phyloP scores from a whole-genome alignment of 2,113 vertebrate species.

The Lepidothrix coronata region DNA sequence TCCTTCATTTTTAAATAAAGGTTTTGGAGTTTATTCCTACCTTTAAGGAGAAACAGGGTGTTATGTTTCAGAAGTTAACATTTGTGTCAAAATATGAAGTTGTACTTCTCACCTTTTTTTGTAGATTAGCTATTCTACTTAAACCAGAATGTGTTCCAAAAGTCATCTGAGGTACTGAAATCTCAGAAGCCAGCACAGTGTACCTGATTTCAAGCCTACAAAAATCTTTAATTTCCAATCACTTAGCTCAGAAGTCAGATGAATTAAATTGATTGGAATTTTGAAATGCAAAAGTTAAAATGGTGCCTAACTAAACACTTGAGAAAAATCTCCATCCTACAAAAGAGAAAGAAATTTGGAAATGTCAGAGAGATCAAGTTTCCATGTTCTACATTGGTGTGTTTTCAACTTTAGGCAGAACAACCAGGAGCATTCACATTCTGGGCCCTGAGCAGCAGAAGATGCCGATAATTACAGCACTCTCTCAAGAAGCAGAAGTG shows the following conservation, averaged over 20 bases:
- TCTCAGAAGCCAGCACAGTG: not conserved
- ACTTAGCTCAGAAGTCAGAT: not conserved
- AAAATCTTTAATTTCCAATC: not conserved
- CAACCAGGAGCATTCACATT: not conserved
- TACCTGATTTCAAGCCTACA: not conserved
- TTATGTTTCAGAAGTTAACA: not conserved
- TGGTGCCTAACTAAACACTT: not conserved
- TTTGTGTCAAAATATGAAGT: not conserved
- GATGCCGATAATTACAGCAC: not conserved
- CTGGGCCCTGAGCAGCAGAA: not conserved
- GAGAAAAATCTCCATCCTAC: not conserved
- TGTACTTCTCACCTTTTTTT: not conserved
- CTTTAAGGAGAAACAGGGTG: not conserved
- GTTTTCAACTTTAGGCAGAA: not conserved
- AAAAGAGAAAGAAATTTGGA: not conserved
- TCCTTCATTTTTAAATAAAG: not conserved
- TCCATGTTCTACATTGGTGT: rapidly evolving
- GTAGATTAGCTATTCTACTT: not conserved
- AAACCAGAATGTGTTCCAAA: not conserved
- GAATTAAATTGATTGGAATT: not conserved
- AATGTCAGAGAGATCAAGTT: not conserved
- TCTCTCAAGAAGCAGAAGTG: not conserved
- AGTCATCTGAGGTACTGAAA: not conserved
- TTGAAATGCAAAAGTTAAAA: not conserved
- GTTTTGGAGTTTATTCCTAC: rapidly evolving